A percentile compares a stretch with the other conserved stretches of the same genome.
phyloP scores from a whole-genome alignment of 2,888 invertebrate genomes.

The Fragum fragum region DNA sequence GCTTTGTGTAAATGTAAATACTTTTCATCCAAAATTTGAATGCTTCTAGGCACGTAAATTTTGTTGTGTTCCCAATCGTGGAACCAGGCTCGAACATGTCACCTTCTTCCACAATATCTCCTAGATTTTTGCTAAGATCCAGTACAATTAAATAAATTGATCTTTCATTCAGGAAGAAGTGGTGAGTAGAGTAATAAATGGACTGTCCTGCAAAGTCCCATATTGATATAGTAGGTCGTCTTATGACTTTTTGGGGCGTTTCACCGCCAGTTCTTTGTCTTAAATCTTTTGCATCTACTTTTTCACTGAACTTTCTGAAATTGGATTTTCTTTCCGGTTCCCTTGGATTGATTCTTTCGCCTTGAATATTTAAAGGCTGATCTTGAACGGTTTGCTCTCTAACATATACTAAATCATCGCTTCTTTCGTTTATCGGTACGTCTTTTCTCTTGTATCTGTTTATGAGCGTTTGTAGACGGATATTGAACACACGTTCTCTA shows the following conservation, averaged over 20 bases:
- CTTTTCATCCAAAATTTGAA: constrained; percentile 27
- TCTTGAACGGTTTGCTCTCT: neutral
- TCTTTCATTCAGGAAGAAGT: constrained; percentile 53
- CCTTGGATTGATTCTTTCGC: too few relatives aligned
- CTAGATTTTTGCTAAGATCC: constrained; percentile 34
- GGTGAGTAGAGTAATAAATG: constrained; percentile 57
- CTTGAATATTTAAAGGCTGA: too few relatives aligned
- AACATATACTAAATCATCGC: neutral
- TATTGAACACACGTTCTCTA: neutral
- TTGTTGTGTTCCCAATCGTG: neutral
- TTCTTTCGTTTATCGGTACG: neutral
- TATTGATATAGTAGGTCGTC: constrained; percentile 35
- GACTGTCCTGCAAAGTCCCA: constrained; percentile 49
- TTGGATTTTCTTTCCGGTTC: neutral
- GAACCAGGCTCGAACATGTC: neutral
- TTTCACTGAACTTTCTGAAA: neutral
- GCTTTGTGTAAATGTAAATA: constrained; percentile 19
- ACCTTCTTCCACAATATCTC: neutral
- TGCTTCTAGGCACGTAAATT: constrained; percentile 1
- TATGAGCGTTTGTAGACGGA: neutral
- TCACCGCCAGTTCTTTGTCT: neutral
- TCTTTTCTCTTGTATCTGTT: neutral
- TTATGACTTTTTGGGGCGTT: neutral
- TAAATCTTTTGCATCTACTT: neutral
- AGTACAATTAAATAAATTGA: constrained; percentile 54